These are phyloP conservation scores for Allacma fusca DNA, from an alignment of 2,888 invertebrate species.

Conservation along the genomic window DNA sequence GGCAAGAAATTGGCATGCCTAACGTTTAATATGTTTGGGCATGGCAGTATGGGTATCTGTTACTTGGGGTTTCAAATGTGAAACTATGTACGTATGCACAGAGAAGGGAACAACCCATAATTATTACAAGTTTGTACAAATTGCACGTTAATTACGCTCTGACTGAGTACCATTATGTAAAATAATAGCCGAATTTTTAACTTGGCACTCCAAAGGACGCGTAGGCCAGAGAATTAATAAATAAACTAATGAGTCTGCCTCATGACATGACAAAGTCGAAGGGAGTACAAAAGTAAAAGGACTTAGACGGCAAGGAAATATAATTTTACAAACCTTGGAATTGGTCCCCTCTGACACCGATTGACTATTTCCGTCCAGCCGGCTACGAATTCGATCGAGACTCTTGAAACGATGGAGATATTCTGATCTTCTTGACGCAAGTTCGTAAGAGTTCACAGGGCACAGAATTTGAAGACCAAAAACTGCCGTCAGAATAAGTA, in stretches of 20 bases:
- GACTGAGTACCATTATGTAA: neutral
- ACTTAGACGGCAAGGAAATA: no score
- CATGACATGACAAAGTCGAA: no score
- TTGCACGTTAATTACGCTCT: neutral
- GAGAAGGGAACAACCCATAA: conserved; percentile 1
- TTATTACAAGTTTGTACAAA: neutral
- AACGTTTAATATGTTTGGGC: no score
- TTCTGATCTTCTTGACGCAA: conserved; percentile 38
- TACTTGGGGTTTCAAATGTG: neutral
- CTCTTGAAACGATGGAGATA: conserved; percentile 54
- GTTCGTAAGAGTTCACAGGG: conserved; percentile 34
- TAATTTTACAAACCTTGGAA: conserved; percentile 27
- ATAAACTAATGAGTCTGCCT: no score
- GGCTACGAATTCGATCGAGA: conserved; percentile 57
- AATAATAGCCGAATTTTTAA: no score
- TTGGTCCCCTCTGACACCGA: neutral
- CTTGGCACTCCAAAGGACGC: no score
- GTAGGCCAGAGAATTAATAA: no score
- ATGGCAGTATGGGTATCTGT: no score
- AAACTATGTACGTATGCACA: neutral
- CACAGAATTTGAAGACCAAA: conserved; percentile 20
- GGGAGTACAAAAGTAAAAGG: no score
- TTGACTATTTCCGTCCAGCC: conserved; percentile 51
- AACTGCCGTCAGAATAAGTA: conserved; percentile 18
- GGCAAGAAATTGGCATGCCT: neutral